Evolutionary conservation across 2,888 invertebrate species (phyloP).

Genomic region (Prionchulus punctatus): DNA sequence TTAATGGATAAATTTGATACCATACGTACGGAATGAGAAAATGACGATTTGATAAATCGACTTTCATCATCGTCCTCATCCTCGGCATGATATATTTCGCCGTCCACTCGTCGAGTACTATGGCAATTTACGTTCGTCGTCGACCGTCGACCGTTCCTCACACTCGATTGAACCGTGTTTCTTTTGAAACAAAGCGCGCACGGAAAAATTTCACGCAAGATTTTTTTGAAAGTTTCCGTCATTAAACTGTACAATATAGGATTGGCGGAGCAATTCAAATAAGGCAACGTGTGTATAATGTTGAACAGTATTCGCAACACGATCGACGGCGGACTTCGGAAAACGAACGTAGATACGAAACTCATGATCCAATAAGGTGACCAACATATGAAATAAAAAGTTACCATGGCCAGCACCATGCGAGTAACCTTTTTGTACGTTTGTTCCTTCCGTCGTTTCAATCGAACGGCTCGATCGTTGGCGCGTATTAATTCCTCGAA

Average conservation of each 20-base stretch:
- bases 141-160: too few species aligned
- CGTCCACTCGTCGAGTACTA: too few species aligned
- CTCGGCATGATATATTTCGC: too few species aligned
- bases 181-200: neutral
- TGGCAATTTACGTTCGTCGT: too few species aligned
- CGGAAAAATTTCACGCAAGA: neutral
- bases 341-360: neutral
- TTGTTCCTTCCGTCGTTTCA: neutral
- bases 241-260: conserved; percentile 6
- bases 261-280: conserved; percentile 10
- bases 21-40: too few species aligned
- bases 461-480: neutral
- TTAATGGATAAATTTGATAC: too few species aligned
- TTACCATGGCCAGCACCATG: conserved; percentile 7
- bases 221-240: neutral
- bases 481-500: neutral
- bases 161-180: too few species aligned
- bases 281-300: conserved; percentile 6
- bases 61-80: too few species aligned
- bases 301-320: conserved; percentile 3
- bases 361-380: conserved; percentile 12
- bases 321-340: neutral
- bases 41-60: too few species aligned
- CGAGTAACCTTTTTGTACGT: conserved; percentile 6
- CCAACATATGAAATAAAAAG: conserved; percentile 13